Conservation (phyloP, 1,140 invertebrate species). For the Leptonema lineaticorne region DNA sequence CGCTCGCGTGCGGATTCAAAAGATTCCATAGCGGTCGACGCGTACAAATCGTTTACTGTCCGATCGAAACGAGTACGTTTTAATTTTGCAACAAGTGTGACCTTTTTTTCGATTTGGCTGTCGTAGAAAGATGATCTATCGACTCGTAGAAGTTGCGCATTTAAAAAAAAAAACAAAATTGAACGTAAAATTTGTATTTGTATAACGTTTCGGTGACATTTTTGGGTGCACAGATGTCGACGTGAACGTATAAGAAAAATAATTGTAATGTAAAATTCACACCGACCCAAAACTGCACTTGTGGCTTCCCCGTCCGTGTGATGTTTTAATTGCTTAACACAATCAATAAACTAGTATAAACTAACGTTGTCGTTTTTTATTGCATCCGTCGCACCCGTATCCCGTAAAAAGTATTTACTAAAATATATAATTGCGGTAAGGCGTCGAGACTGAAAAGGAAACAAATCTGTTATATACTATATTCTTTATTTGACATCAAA, state of each 20-base stretch:
- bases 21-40: too few species aligned
- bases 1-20: too few species aligned
- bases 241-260: not conserved
- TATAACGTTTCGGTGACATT: not conserved
- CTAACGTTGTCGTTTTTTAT: not conserved
- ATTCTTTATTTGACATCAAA: slow-evolving; percentile 32
- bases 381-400: too few species aligned
- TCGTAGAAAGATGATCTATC: not conserved
- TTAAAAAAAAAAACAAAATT: too few species aligned
- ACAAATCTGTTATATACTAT: not conserved
- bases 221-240: not conserved
- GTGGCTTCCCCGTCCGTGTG: not conserved
- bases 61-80: too few species aligned
- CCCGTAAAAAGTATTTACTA: too few species aligned
- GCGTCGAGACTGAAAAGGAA: not conserved
- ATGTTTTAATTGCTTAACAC: slow-evolving; percentile 14
- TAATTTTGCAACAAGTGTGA: too few species aligned
- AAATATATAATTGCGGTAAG: not conserved
- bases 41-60: too few species aligned
- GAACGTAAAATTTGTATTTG: not conserved
- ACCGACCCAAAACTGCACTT: not conserved
- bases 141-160: not conserved
- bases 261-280: not conserved
- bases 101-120: too few species aligned
- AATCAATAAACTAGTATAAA: slow-evolving; percentile 8